A percentile compares a stretch with the other conserved stretches of the same genome.
Conservation (phyloP, 2,888 invertebrate genomes). For the Hyppa rectilinea region DNA sequence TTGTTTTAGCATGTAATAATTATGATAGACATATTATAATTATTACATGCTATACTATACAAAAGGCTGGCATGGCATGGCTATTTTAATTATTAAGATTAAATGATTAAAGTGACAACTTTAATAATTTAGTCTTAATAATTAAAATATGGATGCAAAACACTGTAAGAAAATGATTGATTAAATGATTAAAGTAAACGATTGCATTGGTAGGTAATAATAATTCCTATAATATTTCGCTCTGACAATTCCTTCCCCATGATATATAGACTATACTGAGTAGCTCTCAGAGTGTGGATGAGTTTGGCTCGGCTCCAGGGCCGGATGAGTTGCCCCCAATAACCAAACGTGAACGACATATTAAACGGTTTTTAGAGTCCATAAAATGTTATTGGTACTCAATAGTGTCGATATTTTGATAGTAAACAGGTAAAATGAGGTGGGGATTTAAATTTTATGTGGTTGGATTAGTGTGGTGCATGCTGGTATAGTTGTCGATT, state of each 20-base stretch:
- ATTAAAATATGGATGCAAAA: too few species aligned
- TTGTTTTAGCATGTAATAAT: too few species aligned
- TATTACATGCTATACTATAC: too few species aligned
- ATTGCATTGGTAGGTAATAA: too few species aligned
- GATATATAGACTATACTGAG: constrained; percentile 60
- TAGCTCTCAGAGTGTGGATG: constrained; percentile 59
- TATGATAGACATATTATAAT: too few species aligned
- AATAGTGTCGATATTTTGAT: constrained; percentile 59
- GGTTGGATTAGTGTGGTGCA: constrained; percentile 15
- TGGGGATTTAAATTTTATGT: constrained; percentile 51
- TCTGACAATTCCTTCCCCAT: constrained; percentile 35
- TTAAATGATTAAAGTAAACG: too few species aligned
- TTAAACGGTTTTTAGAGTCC: constrained; percentile 63
- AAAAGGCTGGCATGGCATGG: too few species aligned
- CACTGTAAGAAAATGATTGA: too few species aligned
- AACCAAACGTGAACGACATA: constrained; percentile 64
- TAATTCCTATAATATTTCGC: constrained; percentile 32
- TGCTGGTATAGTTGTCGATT: neutral
- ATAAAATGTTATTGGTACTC: constrained; percentile 65
- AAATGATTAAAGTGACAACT: too few species aligned
- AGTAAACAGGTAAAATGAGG: constrained; percentile 57
- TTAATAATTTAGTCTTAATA: too few species aligned
- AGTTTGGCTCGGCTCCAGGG: constrained; percentile 65
- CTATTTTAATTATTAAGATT: too few species aligned
- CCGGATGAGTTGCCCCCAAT: constrained; percentile 50